These are phyloP conservation scores for Hirtodrosophila histrioides DNA, from an alignment of 2,888 invertebrate species.

Conservation along the genomic window DNA sequence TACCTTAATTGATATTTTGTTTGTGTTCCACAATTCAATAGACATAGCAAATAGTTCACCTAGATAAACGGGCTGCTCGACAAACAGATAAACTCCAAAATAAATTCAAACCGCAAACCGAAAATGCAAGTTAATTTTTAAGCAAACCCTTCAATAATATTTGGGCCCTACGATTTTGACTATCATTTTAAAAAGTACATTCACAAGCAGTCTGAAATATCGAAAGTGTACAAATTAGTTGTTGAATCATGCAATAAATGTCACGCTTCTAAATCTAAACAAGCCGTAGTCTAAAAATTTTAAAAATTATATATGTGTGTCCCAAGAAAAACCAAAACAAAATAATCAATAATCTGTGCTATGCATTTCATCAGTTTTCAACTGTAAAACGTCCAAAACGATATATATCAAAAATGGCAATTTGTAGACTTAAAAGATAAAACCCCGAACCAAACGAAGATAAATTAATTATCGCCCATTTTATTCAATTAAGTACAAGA, in stretches of 20 bases:
- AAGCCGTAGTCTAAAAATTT: conserved; percentile 28
- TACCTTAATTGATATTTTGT: conserved; percentile 25
- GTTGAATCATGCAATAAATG: conserved; percentile 7
- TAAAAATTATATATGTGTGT: conserved; percentile 5
- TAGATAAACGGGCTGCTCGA: conserved; percentile 34
- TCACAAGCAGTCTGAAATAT: conserved; percentile 7
- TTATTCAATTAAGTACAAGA: conserved; percentile 21
- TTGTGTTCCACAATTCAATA: conserved; percentile 43
- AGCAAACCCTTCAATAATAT: conserved; percentile 19
- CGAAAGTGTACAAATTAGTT: background rate
- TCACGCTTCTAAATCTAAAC: conserved; percentile 18
- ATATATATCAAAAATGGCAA: conserved; percentile 33
- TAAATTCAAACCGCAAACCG: conserved; percentile 4
- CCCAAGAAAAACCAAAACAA: conserved; percentile 33
- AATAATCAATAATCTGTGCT: conserved; percentile 27
- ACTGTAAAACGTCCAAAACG: conserved; percentile 45
- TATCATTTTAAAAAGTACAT: conserved; percentile 16
- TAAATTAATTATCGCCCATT: conserved; percentile 18
- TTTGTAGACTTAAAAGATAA: conserved; percentile 34
- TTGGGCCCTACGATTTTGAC: conserved; percentile 25
- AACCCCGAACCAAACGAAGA: conserved; percentile 30
- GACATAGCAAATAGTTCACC: conserved; percentile 45
- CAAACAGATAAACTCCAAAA: conserved; percentile 15
- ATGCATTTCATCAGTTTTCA: conserved; percentile 48
- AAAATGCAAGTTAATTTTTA: conserved; percentile 40